A percentile compares a stretch with the other conserved stretches of the same genome.
phyloP scores from a whole-genome alignment of 2,797 vertebrate species.

The Diplodus puntazzo region DNA sequence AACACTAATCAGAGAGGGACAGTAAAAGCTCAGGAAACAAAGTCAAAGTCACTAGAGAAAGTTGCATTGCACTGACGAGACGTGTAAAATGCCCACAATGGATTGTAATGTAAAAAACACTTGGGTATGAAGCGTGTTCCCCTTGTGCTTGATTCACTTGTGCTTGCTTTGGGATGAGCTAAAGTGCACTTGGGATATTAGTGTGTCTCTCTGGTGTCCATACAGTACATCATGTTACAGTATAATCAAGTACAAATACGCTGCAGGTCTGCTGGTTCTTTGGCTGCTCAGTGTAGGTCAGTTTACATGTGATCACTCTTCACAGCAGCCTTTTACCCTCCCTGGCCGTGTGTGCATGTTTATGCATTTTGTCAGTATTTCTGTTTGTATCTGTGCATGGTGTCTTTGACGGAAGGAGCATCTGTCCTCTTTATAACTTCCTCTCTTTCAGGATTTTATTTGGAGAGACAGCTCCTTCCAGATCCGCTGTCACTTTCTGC shows the following conservation, averaged over 20 bases:
- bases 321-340: conserved; percentile 34
- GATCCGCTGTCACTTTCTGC: conserved; percentile 66
- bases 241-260: background rate
- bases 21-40: background rate
- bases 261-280: conserved; percentile 15
- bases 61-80: conserved; percentile 28
- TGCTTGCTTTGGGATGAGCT: conserved; percentile 21
- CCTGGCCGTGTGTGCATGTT: conserved; percentile 1
- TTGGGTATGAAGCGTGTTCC: conserved; percentile 33
- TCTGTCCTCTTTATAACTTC: conserved; percentile 58
- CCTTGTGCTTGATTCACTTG: conserved; percentile 24
- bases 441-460: conserved; percentile 58
- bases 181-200: conserved; percentile 38
- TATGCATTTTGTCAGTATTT: conserved; percentile 12
- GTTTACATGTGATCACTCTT: conserved; percentile 21
- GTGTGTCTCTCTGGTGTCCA: conserved; percentile 16
- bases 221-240: conserved; percentile 19
- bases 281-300: conserved; percentile 11
- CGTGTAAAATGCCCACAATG: conserved; percentile 14
- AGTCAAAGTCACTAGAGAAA: conserved; percentile 13
- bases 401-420: conserved; percentile 4
- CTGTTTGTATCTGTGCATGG: background rate
- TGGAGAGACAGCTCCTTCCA: conserved; percentile 43
- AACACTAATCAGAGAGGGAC: conserved; percentile 2
- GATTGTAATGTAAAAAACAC: conserved; percentile 3